phyloP scores from a whole-genome alignment of 2,797 vertebrate genomes.

The Enteromius unitaeniatus region DNA sequence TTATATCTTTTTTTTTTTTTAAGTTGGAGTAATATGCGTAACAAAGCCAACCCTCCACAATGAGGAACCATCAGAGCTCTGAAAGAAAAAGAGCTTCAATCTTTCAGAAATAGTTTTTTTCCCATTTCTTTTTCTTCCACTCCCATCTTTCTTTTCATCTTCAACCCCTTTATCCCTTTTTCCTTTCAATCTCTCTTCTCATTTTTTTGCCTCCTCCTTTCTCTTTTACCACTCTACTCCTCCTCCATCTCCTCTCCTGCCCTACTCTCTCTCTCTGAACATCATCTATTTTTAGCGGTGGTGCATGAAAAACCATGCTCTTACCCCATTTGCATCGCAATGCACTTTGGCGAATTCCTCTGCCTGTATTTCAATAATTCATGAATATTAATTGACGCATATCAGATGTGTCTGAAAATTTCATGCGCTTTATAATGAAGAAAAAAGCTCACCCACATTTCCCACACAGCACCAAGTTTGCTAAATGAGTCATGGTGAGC shows the following conservation, averaged over 20 bases:
- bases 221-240: constrained; percentile 13
- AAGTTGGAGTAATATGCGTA: constrained; percentile 5
- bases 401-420: constrained; percentile 47
- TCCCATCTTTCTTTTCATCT: constrained; percentile 53
- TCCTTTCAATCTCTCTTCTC: constrained; percentile 55
- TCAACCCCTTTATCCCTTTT: constrained; percentile 28
- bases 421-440: constrained; percentile 39
- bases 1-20: background rate
- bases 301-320: constrained; percentile 27
- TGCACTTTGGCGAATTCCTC: constrained; percentile 38
- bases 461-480: background rate
- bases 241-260: background rate
- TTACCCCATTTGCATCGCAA: constrained; percentile 47
- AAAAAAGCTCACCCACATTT: constrained; percentile 2
- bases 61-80: constrained; percentile 22
- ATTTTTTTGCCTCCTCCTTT: background rate
- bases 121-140: background rate
- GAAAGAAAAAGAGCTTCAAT: constrained; percentile 51
- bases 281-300: constrained; percentile 50
- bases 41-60: constrained; percentile 17
- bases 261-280: background rate
- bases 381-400: constrained; percentile 59
- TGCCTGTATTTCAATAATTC: constrained; percentile 55
- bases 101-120: background rate
- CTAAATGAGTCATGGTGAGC: constrained; percentile 12